Evolutionary conservation across 1,140 invertebrate genomes (phyloP).

Genomic region (Cryptotermes secundus): DNA sequence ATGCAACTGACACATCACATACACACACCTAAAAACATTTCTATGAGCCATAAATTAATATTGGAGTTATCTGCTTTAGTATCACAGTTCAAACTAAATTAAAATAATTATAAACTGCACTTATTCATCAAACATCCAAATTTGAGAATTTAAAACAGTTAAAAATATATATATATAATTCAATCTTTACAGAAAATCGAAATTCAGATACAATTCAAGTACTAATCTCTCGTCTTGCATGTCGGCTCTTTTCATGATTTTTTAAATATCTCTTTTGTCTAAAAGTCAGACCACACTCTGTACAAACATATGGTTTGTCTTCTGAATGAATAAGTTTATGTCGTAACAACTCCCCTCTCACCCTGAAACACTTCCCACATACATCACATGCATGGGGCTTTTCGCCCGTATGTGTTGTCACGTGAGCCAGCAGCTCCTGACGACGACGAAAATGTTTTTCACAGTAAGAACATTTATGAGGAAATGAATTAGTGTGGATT

Average conservation of each 20-base stretch:
- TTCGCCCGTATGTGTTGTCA: conserved; percentile 52
- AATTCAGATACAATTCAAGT: not conserved
- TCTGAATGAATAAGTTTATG: conserved; percentile 55
- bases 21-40: too few species aligned
- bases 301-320: conserved; percentile 55
- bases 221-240: conserved; percentile 1
- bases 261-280: conserved; percentile 55
- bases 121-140: too few species aligned
- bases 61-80: too few species aligned
- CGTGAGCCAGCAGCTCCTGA: conserved; percentile 57
- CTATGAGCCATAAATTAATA: too few species aligned
- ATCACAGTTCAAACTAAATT: too few species aligned
- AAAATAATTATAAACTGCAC: too few species aligned
- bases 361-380: conserved; percentile 55
- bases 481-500: conserved; percentile 53
- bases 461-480: conserved; percentile 51
- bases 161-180: too few species aligned
- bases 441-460: conserved; percentile 53
- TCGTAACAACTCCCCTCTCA: conserved; percentile 53
- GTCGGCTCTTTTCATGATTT: conserved; percentile 36
- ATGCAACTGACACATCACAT: too few species aligned
- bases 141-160: too few species aligned
- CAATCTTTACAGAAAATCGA: not conserved
- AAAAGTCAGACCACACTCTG: conserved; percentile 56
- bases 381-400: conserved; percentile 52